phyloP scores from a whole-genome alignment of 2,113 vertebrate species.

The Ageneiosus marmoratus region DNA sequence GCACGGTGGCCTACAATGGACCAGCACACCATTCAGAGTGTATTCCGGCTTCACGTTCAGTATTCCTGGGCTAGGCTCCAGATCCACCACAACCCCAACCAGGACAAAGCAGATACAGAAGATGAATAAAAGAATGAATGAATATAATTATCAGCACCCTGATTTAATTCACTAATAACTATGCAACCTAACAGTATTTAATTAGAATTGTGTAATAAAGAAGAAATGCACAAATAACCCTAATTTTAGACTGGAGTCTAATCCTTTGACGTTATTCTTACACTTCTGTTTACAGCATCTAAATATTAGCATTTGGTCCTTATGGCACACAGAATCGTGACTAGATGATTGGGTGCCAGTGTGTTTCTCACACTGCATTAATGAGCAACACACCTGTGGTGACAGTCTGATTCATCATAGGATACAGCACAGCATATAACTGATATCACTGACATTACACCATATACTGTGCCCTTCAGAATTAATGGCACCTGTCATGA shows the following conservation, averaged over 20 bases:
- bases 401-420: constrained; percentile 16
- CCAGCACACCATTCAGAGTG: not conserved
- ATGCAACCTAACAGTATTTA: not conserved
- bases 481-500: not conserved
- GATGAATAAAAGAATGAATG: not conserved
- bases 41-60: not conserved
- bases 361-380: constrained; percentile 5
- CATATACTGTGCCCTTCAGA: not conserved
- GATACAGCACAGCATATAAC: not conserved
- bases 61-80: not conserved
- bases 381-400: constrained; percentile 31
- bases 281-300: constrained; percentile 1
- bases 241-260: not conserved
- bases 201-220: not conserved
- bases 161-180: not conserved
- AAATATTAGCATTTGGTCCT: constrained; percentile 28
- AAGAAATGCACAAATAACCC: not conserved
- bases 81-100: not conserved
- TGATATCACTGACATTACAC: not conserved
- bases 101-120: not conserved
- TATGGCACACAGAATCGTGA: constrained; percentile 14
- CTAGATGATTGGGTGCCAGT: constrained; percentile 1
- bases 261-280: not conserved
- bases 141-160: not conserved
- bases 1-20: not conserved